These are phyloP conservation scores for Recurvirostra avosetta DNA, from an alignment of 2,113 vertebrate genomes.

Conservation along the genomic window DNA sequence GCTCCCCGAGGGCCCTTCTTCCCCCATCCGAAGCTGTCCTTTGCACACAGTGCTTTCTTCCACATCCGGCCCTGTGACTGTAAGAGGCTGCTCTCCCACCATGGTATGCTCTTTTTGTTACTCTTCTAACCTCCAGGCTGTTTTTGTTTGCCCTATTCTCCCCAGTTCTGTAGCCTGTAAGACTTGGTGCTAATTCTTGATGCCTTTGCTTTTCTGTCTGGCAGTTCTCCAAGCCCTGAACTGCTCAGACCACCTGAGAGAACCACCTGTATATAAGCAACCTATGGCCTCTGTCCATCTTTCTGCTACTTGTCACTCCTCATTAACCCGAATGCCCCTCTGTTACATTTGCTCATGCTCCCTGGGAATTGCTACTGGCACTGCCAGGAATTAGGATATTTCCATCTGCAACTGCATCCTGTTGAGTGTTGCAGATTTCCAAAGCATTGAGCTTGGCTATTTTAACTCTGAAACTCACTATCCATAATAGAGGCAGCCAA, in stretches of 20 bases:
- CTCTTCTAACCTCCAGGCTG: background rate
- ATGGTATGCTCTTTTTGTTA: background rate
- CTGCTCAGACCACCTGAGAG: background rate
- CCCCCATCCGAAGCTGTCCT: fast-evolving
- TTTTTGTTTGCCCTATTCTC: background rate
- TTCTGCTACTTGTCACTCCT: background rate
- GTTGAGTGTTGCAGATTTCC: background rate
- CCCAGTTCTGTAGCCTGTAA: background rate
- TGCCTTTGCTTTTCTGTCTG: background rate
- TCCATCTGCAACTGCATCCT: background rate
- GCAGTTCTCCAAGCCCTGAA: background rate
- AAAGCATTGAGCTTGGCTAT: background rate
- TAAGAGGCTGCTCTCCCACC: background rate
- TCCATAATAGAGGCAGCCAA: background rate
- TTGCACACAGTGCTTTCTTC: background rate
- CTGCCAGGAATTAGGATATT: background rate
- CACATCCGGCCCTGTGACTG: background rate
- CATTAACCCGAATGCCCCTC: background rate
- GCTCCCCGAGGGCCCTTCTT: background rate
- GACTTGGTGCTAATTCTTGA: background rate
- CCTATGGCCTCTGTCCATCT: background rate
- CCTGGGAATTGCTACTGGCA: background rate
- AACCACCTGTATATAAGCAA: background rate
- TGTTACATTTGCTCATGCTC: background rate
- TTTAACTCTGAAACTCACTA: background rate